Evolutionary conservation across 2,113 vertebrate species (phyloP), one percentile per base, ranked within the genome.

Genomic region (Gallinago paraguaiae): DNA sequence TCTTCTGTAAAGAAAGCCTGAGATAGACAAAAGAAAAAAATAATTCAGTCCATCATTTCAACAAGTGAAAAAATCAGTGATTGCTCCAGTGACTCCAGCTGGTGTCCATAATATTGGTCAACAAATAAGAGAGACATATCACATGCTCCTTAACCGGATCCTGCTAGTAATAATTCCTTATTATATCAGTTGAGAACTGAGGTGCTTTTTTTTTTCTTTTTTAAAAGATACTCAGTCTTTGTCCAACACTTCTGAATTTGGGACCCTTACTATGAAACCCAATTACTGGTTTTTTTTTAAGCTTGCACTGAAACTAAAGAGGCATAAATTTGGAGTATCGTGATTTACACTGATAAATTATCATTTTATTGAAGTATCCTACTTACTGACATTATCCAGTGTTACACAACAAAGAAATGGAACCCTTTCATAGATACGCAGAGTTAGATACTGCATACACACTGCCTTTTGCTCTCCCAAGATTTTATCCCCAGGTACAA

Each of bases 1-100:
- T 99, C 98, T 6, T 99, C 99, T 7, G 98, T 99, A 93, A 99
- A 99, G 98, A 99, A 99, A 48, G 99, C 99, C 99, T 99, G 80
- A 45, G 63, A 48, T 6, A n/a, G 71, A 69, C 70, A 94, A 56
- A 53, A 84, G 48, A 45, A 35, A 67, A 25, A 35, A 13, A 28
- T 7, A 17, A 23, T 15, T 25, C 37, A 87, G 33, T 50, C 30
- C 53, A 54, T 79, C 23, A 46, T 70, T 81, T 53, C 19, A 6
- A 63, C 20, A 81, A 48, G 30, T 69, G 54, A 88, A 92, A 54
- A 60, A 74, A 74, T 22, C 53, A 76, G 19, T 43, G 61, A 46
- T 53, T 8, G 46, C 27, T 45, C 23, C n/a, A 41, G 1, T 69
- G 30, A 56, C 33, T 68, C 51, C 14, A 63, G 31, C 7, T 41